Evolutionary conservation across 2,797 vertebrate genomes (phyloP), one percentile per base, ranked within the genome.

Genomic region (Phoxinus dragarum): DNA sequence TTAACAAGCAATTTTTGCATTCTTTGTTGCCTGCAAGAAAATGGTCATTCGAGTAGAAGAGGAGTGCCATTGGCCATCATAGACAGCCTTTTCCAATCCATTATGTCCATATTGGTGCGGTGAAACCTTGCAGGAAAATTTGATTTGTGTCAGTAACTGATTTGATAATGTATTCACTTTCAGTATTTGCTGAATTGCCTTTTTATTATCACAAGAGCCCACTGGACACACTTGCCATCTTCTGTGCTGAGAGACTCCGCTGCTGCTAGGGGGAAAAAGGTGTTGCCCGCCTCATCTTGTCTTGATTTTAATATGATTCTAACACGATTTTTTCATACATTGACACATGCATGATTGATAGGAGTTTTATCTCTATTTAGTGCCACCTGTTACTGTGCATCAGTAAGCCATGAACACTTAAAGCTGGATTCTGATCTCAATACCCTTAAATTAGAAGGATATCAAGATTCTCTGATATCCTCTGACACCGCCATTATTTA

Each of bases 271-370:
- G 31, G 12, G 1, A 75, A 73, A 85, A 85, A 81, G 78, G 84
- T 85, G 84, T 85, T 67, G 84, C 59, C 84, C 77, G 4, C 42
- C n/a, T 52, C 59, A 73, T 85, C 83, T 72, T 31, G 3, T 9
- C 3, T 71, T 4, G 27, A n/a, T 74, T 82, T 64, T 9, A 23
- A 71, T 59, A 31, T 7, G 5, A 54, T 78, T 44, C 17, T 78
- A 10, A n/a, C 8, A 21, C 0, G 5, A 64, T 42, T 83, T 61
- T 38, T 68, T 76, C 23, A 36, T 74, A 49, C 2, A 61, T 36
- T 14, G 34, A 76, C 34, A 10, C 44, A 42, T 54, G 16, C 16
- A 54, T 56, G 49, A 54, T 84, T 83, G 42, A 38, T 21, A 23
- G 42, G n/a, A 31, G 42, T 67, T 49, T 77, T 34, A 76, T 47